Evolutionary conservation across 23 tunicate species (phyloP).

Genomic region (Phallusia fumigata): DNA sequence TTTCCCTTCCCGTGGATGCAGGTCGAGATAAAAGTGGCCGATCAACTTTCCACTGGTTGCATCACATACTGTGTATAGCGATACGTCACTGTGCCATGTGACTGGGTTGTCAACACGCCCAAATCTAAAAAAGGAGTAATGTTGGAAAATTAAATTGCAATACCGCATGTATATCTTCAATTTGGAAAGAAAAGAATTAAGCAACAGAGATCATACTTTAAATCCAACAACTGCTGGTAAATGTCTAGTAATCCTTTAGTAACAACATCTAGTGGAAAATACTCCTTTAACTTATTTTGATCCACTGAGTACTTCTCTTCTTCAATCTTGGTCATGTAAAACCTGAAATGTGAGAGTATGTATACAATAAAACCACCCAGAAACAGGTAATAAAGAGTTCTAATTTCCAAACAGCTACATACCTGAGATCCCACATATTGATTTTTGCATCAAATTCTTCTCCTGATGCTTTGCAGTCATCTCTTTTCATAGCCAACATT

Average conservation of each 20-base stretch:
- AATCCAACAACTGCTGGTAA: conserved; percentile 67
- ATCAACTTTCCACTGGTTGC: conserved; percentile 38
- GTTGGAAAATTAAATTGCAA: too few relatives aligned
- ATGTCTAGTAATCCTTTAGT: conserved; percentile 78
- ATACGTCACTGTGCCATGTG: conserved; percentile 82
- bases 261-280: conserved; percentile 77
- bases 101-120: conserved; percentile 41
- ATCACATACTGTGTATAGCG: conserved; percentile 69
- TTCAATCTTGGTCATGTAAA: conserved; percentile 78
- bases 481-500: conserved; percentile 71
- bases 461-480: conserved; percentile 45
- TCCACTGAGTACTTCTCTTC: conserved; percentile 71
- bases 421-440: conserved; percentile 95
- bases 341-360: conserved; percentile 30
- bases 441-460: conserved; percentile 77
- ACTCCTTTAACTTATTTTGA: conserved; percentile 73
- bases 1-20: conserved; percentile 82
- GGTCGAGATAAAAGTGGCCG: conserved; percentile 82
- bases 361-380: background rate
- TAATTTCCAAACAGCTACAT: background rate
- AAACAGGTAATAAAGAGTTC: background rate
- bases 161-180: too few relatives aligned
- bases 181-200: too few relatives aligned
- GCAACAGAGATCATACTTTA: conserved; percentile 39
- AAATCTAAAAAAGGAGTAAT: conserved; percentile 17